Evolutionary conservation across 2,113 vertebrate species (phyloP), one percentile per base, ranked within the genome.

Genomic region (Halichoerus grypus): DNA sequence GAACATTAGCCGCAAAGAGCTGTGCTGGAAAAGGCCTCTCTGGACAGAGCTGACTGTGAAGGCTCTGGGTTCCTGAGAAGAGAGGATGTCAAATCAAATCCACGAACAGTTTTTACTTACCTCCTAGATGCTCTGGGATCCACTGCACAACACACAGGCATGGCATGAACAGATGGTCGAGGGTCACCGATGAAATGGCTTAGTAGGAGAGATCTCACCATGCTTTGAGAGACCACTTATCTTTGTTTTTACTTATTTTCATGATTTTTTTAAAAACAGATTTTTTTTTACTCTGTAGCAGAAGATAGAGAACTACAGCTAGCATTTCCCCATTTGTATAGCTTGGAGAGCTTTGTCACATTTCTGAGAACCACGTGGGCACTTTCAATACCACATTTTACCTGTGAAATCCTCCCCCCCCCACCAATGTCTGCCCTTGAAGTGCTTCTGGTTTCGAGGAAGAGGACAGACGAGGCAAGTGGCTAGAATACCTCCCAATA

Each of bases 371-470:
- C 49, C 53, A 49, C 1, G 0, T 15, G 61, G 65, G 15, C 31
- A 72, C 46, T 79, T 88, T 82, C 9, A 4, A 21, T 24, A 46
- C 42, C 55, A 77, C 0, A 1, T 76, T 89, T 96, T 49, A 88
- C 19, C 31, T 18, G 2, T 22, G 53, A 67, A 59, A n/a, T 24
- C 5, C 9, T 2, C 0, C 1, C 7, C 1, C 7, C 14, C 0
- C 4, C 2, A 2, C 49, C 28, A 84, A 28, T 72, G 24, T 87
- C 42, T 49, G 36, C 8, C 33, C 14, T 91, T 31, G 81, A 93
- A 76, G 21, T 53, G 16, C 26, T 95, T 85, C 57, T 5, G 12
- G 12, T 55, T 84, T 76, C 36, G 39, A 10, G 33, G n/a, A 71
- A 67, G 28, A 72, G 57, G 53, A 59, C n/a, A 89, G 63, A 82